Base-by-base conservation (phyloP, 2,888 invertebrate genomes). In the Esperia sulphurella region DNA sequence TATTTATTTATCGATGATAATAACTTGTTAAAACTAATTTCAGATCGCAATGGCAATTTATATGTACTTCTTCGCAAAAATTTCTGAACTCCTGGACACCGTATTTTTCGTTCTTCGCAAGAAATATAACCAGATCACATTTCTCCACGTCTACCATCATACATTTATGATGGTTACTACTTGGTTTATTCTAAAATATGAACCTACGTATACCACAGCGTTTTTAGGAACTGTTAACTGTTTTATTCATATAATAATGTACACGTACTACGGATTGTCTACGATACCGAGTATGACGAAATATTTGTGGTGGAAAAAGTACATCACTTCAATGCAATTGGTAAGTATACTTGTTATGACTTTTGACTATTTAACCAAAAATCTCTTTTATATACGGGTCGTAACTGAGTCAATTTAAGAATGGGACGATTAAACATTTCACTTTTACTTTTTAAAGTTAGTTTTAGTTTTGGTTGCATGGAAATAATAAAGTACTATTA, bases 271-370 rank as follows among this genome's bases (percentile, higher is more conserved):
- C 66, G 90, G 93, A 49, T 71, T 95, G 62, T 90, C 95, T 0
- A 93, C 94, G 0, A 79, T 94, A 52, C 95, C 95, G 0, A 67
- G 86, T 9, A 90, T 92, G 66, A 90, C 91, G 51, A 93, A 93
- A 57, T 95, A 93, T 68, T 76, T 95, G 33, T 95, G 94, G 94
- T 95, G 95, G 95, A n/a, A n/a, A n/a, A n/a, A n/a, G n/a, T n/a
- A n/a, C n/a, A n/a, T n/a, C n/a, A n/a, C n/a, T n/a, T n/a, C n/a
- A n/a, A n/a, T n/a, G n/a, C n/a, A n/a, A n/a, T n/a, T n/a, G n/a
- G n/a, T n/a, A n/a, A n/a, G n/a, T 95, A 95, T 73, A 93, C 93
- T 56, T 94, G 95, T 72, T 92, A 54, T 33, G 8, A 30, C n/a
- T n/a, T n/a, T n/a, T n/a, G 21, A 3, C 5, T n/a, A n/a, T n/a